phyloP scores from a whole-genome alignment of 2,797 vertebrate genomes.

The Peromyscus nudipes region DNA sequence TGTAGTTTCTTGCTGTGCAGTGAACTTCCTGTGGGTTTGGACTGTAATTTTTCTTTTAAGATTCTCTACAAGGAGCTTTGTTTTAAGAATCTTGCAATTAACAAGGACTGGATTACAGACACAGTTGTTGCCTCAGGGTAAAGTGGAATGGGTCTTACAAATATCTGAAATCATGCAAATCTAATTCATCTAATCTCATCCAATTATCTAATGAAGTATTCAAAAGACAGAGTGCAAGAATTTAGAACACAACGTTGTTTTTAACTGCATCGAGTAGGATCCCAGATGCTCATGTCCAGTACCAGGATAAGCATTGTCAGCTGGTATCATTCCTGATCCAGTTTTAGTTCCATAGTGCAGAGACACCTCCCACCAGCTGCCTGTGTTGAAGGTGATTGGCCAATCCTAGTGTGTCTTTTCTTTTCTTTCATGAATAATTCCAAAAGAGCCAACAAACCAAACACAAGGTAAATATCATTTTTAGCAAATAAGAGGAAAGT shows the following conservation, averaged over 20 bases:
- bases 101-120: not conserved
- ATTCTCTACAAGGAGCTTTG: not conserved
- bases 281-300: slow-evolving; percentile 84
- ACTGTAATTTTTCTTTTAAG: not conserved
- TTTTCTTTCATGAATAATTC: slow-evolving; percentile 60
- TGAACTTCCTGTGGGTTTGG: not conserved
- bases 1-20: not conserved
- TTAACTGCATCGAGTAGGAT: slow-evolving; percentile 70
- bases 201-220: slow-evolving; percentile 62
- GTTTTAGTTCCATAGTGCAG: slow-evolving; percentile 75
- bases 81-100: not conserved
- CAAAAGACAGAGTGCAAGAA: slow-evolving; percentile 66
- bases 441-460: slow-evolving; percentile 38
- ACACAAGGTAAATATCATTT: slow-evolving; percentile 4
- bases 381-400: slow-evolving; percentile 77
- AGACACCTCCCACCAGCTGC: not conserved
- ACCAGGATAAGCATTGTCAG: slow-evolving; percentile 80
- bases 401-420: slow-evolving; percentile 52
- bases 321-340: slow-evolving; percentile 79
- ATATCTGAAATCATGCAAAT: not conserved
- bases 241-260: slow-evolving; percentile 49
- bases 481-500: slow-evolving; percentile 36
- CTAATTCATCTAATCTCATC: slow-evolving; percentile 44
- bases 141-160: not conserved
- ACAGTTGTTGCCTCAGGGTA: not conserved